Evolutionary conservation across 2,888 invertebrate genomes (phyloP).

Genomic region (Ophion obscuratus): DNA sequence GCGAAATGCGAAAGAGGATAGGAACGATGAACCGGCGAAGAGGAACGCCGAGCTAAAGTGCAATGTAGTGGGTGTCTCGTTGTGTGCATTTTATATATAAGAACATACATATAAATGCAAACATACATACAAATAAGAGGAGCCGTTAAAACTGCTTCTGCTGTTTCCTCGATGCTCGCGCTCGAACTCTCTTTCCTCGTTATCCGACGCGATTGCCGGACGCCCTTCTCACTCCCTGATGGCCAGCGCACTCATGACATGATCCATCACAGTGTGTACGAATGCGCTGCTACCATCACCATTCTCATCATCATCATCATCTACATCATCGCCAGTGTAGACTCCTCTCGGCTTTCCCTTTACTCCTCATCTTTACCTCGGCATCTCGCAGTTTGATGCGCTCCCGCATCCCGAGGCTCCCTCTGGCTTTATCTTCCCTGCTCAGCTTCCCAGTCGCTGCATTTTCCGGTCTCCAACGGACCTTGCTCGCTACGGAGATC

Average conservation of each 20-base stretch:
- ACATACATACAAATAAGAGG: neutral
- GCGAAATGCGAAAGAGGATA: slow-evolving; percentile 25
- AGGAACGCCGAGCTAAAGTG: slow-evolving; percentile 50
- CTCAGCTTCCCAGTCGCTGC: neutral
- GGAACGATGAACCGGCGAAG: slow-evolving; percentile 27
- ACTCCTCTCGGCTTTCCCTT: neutral
- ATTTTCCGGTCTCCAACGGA: neutral
- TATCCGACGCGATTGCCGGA: slow-evolving; percentile 78
- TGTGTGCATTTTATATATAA: slow-evolving; percentile 29
- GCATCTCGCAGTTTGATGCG: slow-evolving; percentile 43
- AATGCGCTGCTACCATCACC: slow-evolving; percentile 52
- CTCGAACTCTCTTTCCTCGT: slow-evolving; percentile 77
- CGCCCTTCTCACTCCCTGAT: slow-evolving; percentile 65
- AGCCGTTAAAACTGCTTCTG: slow-evolving; percentile 3
- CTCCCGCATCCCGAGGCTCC: slow-evolving; percentile 33
- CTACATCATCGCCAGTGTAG: neutral
- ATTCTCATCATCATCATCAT: slow-evolving; percentile 32
- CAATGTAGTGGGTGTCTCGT: slow-evolving; percentile 75
- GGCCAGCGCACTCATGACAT: slow-evolving; percentile 69
- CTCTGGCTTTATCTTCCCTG: neutral
- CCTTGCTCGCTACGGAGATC: neutral
- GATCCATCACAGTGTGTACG: slow-evolving; percentile 77
- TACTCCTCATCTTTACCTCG: slow-evolving; percentile 12
- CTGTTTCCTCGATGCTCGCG: slow-evolving; percentile 45
- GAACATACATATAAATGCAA: neutral